Base-by-base conservation (phyloP, 1,140 invertebrate species). In the Cepaea nemoralis region DNA sequence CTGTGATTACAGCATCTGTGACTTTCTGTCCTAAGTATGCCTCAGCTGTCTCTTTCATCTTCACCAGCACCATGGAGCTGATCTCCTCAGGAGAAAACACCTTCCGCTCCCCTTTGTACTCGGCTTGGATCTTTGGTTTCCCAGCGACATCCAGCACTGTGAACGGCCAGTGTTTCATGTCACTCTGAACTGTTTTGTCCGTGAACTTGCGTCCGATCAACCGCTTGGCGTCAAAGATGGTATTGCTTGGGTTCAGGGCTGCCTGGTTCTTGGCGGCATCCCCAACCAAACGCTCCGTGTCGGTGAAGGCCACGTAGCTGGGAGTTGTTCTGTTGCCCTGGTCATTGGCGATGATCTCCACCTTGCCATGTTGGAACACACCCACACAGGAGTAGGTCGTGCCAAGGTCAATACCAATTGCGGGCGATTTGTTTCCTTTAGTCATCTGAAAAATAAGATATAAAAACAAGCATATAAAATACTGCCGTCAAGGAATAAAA, bases 121-220 rank as follows among this genome's bases (percentile, higher is more conserved):
- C 93, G 45, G 91, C 91, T 93, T 94, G 85, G 95, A 97, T 92
- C 95, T 97, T 90, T 94, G 93, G 97, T 59, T 87, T 89, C 14
- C 83, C 82, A 42, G 80, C 83, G 35, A 87, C 85, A 77, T 89
- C 87, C 19, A 87, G 79, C 31, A 90, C 86, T 69, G 84, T 87
- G 91, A 99, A 99, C 0, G 97, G 91, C 92, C 97, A 99, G 91
- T 98, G 96, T 80, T 92, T 98, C 96, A 98, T 98, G 89, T 99
- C 97, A 14, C 69, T 82, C 82, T 84, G 83, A 35, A 84, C 80
- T 19, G 75, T 78, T 27, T 45, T 70, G 67, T 84, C 83, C 1
- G 37, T 66, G 45, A 82, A 84, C 55, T 81, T 71, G 50, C 83
- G 81, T 0, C 83, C 83, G 24, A 84, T 82, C 31, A 85, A 39